Evolutionary conservation across 2,888 invertebrate species (phyloP), one percentile per base, ranked within the genome.

Genomic region (Eupithecia vulgata): DNA sequence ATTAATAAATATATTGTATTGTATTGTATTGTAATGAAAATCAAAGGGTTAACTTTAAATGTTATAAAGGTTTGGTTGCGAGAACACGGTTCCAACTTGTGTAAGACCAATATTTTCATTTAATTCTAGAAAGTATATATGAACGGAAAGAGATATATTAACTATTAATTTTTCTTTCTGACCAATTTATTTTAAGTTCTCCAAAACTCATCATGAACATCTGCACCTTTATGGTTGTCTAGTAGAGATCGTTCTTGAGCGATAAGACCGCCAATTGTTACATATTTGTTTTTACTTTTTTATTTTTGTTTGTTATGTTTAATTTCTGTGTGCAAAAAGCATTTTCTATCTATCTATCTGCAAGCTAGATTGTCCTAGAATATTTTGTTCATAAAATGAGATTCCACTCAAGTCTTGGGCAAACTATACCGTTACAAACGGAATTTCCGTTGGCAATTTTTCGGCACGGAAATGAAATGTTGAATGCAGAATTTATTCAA

Each of bases 401-500:
- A 48, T 48, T n/a, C 3, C 7, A n/a, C 10, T 21, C 21, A 25
- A 25, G 21, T 12, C 21, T 21, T 73, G 79, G 77, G 81, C 78
- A 78, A 80, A 79, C 76, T 79, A 62, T 71, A 80, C 86, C 80
- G 85, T 85, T 85, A 82, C 76, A 37, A 57, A 64, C 65, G 64
- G 71, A 73, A 73, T 75, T 74, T 79, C 69, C 48, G 64, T 64
- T 52, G 74, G 77, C 78, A 76, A 68, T 76, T 76, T 72, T 66
- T 67, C 71, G 76, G 72, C 64, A 71, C 76, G 68, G 74, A 76
- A 74, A 79, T 74, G 72, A 77, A 76, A 80, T 67, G 70, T 73
- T 68, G 75, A 78, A 80, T 78, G 75, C 78, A 72, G 80, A 83
- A 83, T 82, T 76, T 74, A 82, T 84, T 87, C 83, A 82, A 85